Conservation (phyloP, 2,797 vertebrate genomes). For the Tangara arthus region DNA sequence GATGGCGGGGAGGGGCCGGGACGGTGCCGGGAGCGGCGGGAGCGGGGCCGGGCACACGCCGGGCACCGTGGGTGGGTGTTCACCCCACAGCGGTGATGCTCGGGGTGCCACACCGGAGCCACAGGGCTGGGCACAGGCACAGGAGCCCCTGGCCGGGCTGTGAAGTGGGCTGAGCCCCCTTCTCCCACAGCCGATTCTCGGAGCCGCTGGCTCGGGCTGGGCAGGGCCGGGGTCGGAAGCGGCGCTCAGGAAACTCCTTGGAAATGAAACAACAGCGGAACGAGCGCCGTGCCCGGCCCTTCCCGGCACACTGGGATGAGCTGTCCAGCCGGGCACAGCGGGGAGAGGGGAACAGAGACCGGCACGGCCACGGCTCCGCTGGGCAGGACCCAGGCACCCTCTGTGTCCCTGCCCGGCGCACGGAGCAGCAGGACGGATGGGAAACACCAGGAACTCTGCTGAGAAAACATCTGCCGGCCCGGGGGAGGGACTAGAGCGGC, state of each 20-base stretch:
- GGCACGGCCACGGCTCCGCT: accelerated
- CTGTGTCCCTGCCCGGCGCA: background rate
- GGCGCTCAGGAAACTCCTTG: background rate
- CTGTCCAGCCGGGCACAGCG: background rate
- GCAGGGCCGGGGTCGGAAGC: background rate
- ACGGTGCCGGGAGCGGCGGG: background rate
- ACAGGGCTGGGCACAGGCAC: background rate
- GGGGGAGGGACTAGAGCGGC: background rate
- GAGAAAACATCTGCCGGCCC: background rate
- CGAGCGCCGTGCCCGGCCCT: background rate
- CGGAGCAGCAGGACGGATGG: accelerated
- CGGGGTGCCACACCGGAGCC: accelerated
- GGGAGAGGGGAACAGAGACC: background rate
- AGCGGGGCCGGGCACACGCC: accelerated
- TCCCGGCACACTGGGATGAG: accelerated
- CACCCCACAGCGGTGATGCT: accelerated
- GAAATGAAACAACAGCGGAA: background rate
- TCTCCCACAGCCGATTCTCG: accelerated
- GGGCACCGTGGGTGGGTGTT: accelerated
- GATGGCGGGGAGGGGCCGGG: background rate
- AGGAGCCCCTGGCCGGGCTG: accelerated
- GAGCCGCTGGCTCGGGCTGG: background rate
- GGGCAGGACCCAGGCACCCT: background rate
- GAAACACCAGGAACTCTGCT: background rate
- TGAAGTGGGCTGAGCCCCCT: background rate